Evolutionary conservation across 1,140 invertebrate genomes (phyloP).

Genomic region (Ceratina japonica): DNA sequence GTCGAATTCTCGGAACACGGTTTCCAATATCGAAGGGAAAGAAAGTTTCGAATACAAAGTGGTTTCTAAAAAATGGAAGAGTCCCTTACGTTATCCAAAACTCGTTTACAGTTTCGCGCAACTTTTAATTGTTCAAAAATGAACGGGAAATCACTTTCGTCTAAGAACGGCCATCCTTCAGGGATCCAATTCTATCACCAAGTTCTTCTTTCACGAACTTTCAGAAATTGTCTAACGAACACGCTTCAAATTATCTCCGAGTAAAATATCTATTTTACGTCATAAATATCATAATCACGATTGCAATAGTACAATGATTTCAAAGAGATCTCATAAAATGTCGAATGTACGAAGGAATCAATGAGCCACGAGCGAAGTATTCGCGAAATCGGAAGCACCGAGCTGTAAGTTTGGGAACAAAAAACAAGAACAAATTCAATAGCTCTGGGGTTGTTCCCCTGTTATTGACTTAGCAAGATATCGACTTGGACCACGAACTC

Average conservation of each 20-base stretch:
- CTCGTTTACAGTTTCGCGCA: not conserved
- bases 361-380: not conserved
- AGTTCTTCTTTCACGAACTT: not conserved
- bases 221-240: not conserved
- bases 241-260: not conserved
- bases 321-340: not conserved
- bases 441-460: not conserved
- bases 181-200: conserved; percentile 21
- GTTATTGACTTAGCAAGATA: conserved; percentile 36
- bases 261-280: too few species aligned
- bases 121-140: conserved; percentile 33
- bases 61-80: not conserved
- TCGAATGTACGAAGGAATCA: not conserved
- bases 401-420: too few species aligned
- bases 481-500: conserved; percentile 22
- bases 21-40: too few species aligned
- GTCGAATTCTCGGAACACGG: not conserved
- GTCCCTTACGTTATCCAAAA: not conserved
- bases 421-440: not conserved
- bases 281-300: too few species aligned
- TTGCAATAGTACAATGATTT: not conserved
- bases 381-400: not conserved
- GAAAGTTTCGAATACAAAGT: not conserved
- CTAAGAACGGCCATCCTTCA: not conserved
- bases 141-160: conserved; percentile 18